Conservation (phyloP, 1,140 invertebrate genomes). For the Drosophila pseudoananassae region DNA sequence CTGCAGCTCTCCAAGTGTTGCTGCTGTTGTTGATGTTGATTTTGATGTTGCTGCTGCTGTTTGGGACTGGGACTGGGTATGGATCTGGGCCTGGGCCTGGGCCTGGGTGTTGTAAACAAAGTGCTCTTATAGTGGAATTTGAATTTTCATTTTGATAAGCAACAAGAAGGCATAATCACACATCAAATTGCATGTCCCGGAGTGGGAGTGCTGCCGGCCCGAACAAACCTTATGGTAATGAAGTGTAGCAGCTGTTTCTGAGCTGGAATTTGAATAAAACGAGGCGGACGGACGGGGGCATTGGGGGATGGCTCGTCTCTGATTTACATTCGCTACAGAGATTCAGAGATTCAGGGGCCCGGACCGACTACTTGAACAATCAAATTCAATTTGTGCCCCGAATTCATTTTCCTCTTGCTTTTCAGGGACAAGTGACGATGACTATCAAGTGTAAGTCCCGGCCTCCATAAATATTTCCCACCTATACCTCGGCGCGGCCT, state of each 20-base stretch:
- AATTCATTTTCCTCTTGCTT: slow-evolving; percentile 56
- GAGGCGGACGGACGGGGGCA: neutral
- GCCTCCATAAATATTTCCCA: neutral
- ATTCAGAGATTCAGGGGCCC: slow-evolving; percentile 6
- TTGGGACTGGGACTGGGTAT: slow-evolving; percentile 5
- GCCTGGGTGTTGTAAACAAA: slow-evolving; percentile 69
- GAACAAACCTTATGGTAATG: slow-evolving; percentile 76
- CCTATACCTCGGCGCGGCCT: neutral
- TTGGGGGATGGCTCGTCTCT: slow-evolving; percentile 35
- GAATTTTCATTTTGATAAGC: slow-evolving; percentile 82
- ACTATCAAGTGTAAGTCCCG: slow-evolving; percentile 65
- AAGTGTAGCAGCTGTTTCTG: slow-evolving; percentile 80
- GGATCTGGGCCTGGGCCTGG: slow-evolving; percentile 6
- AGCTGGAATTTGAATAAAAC: slow-evolving; percentile 68
- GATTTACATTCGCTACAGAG: slow-evolving; percentile 4
- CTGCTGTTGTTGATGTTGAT: slow-evolving; percentile 27
- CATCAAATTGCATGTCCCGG: slow-evolving; percentile 68
- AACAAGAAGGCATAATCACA: slow-evolving; percentile 79
- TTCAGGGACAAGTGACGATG: slow-evolving; percentile 58
- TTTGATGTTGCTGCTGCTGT: slow-evolving; percentile 7
- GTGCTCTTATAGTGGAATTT: slow-evolving; percentile 77
- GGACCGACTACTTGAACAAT: slow-evolving; percentile 73
- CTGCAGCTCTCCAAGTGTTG: slow-evolving; percentile 79
- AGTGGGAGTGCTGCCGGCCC: slow-evolving; percentile 1
- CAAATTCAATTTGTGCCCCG: slow-evolving; percentile 79